Evolutionary conservation across 2,113 vertebrate genomes (phyloP).

Genomic region (Aviceda subcristata): DNA sequence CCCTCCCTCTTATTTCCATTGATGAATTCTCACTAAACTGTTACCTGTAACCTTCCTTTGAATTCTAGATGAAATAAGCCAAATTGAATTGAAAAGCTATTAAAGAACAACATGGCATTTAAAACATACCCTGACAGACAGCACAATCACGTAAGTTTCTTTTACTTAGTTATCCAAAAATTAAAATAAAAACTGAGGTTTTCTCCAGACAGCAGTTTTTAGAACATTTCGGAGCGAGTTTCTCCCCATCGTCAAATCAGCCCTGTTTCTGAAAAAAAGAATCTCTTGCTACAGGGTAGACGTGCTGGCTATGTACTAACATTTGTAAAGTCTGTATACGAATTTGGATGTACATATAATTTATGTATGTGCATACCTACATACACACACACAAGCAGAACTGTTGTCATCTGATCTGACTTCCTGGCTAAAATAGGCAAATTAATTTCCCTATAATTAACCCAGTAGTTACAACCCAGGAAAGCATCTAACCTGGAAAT

Average conservation of each 20-base stretch:
- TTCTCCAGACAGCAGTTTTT: not conserved
- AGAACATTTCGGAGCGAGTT: not conserved
- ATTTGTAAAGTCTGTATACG: accelerated
- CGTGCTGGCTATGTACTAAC: not conserved
- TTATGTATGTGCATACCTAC: not conserved
- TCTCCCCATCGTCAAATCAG: not conserved
- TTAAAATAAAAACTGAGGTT: not conserved
- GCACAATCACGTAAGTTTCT: not conserved
- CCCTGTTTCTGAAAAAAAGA: not conserved
- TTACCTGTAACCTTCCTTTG: not conserved
- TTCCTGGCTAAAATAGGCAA: not conserved
- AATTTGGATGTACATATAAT: not conserved
- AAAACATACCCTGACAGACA: not conserved
- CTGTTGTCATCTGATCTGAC: not conserved
- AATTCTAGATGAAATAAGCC: not conserved
- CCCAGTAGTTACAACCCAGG: not conserved
- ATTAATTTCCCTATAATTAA: not conserved
- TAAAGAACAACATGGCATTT: not conserved
- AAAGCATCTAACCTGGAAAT: not conserved
- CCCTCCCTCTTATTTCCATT: not conserved
- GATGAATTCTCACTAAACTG: not conserved
- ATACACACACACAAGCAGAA: not conserved
- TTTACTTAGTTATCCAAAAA: not conserved
- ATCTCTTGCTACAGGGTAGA: not conserved
- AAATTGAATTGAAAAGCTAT: not conserved